These are phyloP conservation scores for Heteractis magnifica DNA, from an alignment of 92 coral and sea anemone species.

Conservation along the genomic window DNA sequence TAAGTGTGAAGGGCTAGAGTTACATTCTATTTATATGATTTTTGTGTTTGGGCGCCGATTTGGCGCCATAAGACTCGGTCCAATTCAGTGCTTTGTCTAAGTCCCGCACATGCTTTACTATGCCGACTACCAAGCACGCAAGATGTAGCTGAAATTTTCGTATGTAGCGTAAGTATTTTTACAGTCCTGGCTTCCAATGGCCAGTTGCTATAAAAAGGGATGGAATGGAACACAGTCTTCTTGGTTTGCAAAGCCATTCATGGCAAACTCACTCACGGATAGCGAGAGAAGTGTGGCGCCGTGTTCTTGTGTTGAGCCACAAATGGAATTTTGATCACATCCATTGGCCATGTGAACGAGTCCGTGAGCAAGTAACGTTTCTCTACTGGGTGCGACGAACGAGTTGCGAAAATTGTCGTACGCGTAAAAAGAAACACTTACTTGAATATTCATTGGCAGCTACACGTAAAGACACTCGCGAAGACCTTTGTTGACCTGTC, in stretches of 20 bases:
- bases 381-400: background rate
- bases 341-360: constrained; percentile 53
- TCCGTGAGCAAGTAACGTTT: constrained; percentile 14
- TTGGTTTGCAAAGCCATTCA: constrained; percentile 7
- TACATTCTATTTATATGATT: constrained; percentile 95
- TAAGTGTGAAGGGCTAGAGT: constrained; percentile 77
- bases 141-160: constrained; percentile 78
- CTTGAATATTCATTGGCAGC: constrained; percentile 5
- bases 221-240: constrained; percentile 15
- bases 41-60: constrained; percentile 85
- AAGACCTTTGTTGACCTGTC: constrained; percentile 63
- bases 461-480: constrained; percentile 37
- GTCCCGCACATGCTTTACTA: constrained; percentile 85
- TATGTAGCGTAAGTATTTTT: constrained; percentile 26
- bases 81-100: constrained; percentile 92
- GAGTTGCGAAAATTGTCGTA: constrained; percentile 6
- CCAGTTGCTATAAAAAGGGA: constrained; percentile 22
- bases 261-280: constrained; percentile 34
- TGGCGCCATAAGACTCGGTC: constrained; percentile 89
- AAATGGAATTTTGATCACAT: constrained; percentile 75
- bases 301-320: constrained; percentile 60
- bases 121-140: constrained; percentile 94
- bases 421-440: constrained; percentile 39
- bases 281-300: constrained; percentile 76
- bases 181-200: constrained; percentile 40